Evolutionary conservation across 2,113 vertebrate genomes (phyloP).

Genomic region (Pachycephala philippinensis): DNA sequence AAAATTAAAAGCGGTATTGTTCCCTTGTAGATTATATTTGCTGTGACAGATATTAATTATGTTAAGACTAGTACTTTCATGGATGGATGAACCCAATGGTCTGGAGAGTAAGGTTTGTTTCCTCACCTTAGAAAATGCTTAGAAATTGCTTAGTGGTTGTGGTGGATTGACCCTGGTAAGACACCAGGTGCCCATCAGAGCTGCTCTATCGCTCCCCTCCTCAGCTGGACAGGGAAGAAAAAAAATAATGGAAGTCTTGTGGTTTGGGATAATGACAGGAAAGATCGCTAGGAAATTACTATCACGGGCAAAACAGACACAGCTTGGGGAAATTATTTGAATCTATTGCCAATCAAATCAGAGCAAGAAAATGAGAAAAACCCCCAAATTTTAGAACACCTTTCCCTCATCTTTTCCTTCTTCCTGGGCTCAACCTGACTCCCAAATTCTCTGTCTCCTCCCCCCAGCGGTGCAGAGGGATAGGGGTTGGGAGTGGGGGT

Average conservation of each 20-base stretch:
- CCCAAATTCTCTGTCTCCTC: not conserved
- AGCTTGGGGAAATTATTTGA: not conserved
- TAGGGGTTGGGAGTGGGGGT: too few species aligned
- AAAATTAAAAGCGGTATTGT: not conserved
- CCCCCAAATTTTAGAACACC: not conserved
- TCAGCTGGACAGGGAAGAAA: not conserved
- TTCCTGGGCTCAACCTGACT: not conserved
- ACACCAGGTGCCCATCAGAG: not conserved
- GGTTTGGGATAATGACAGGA: rapidly evolving
- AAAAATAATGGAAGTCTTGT: not conserved
- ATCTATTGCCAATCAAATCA: not conserved
- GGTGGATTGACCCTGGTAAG: not conserved
- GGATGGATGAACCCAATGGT: not conserved
- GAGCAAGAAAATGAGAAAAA: not conserved
- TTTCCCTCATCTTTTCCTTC: not conserved
- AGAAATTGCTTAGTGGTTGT: not conserved
- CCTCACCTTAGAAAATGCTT: not conserved
- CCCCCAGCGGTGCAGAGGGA: not conserved
- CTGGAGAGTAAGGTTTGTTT: not conserved
- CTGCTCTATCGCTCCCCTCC: not conserved
- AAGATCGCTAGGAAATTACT: not conserved
- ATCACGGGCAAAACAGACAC: not conserved
- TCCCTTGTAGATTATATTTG: not conserved
- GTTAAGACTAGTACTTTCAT: not conserved
- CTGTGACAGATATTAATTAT: not conserved